These are phyloP conservation scores for Luperina nickerlii DNA, from an alignment of 2,888 invertebrate species.

Conservation along the genomic window DNA sequence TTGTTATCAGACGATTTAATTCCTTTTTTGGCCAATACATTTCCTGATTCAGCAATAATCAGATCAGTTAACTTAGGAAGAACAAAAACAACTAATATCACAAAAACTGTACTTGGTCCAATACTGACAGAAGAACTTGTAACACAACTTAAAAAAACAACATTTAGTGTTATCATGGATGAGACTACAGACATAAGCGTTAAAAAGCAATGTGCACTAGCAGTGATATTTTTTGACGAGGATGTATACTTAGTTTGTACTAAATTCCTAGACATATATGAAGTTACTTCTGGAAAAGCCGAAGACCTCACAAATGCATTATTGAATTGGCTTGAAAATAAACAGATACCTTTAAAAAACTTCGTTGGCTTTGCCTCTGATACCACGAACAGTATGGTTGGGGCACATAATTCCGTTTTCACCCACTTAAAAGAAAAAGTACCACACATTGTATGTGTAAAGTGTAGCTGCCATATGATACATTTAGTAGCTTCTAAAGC, in stretches of 20 bases:
- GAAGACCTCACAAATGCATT: too few relatives aligned
- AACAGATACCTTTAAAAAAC: neutral
- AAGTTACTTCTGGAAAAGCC: too few relatives aligned
- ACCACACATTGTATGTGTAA: neutral
- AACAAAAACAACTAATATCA: too few relatives aligned
- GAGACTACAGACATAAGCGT: neutral
- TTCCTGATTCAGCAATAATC: too few relatives aligned
- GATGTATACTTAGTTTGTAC: too few relatives aligned
- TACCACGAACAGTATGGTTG: slow-evolving; percentile 18
- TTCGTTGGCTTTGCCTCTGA: slow-evolving; percentile 2
- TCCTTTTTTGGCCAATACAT: too few relatives aligned
- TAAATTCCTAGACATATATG: too few relatives aligned
- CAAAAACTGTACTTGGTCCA: too few relatives aligned
- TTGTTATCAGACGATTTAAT: too few relatives aligned
- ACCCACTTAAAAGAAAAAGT: neutral
- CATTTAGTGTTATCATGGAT: neutral
- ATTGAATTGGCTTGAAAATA: neutral
- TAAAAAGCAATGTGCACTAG: neutral
- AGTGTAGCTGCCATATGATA: neutral
- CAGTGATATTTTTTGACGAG: too few relatives aligned
- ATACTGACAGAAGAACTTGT: too few relatives aligned
- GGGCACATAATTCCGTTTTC: neutral
- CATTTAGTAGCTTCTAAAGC: neutral
- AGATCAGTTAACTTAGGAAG: too few relatives aligned
- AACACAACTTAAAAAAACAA: neutral